A percentile compares a stretch with the other conserved stretches of the same genome.
These are phyloP conservation scores for Crotalus horridus DNA, from an alignment of 2,113 vertebrate genomes.

Conservation along the genomic window DNA sequence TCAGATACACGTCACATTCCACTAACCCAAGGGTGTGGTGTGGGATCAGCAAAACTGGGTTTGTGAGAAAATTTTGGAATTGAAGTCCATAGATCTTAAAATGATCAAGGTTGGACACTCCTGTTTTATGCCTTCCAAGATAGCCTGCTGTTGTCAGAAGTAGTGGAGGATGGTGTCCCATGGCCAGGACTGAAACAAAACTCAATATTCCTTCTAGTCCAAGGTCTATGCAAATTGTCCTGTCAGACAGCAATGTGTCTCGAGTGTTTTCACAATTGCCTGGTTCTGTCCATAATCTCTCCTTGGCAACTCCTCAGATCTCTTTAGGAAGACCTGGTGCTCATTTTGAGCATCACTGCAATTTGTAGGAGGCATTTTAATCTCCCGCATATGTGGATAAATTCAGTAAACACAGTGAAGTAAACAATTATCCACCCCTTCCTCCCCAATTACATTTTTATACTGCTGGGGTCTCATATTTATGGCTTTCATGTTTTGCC, in stretches of 20 bases:
- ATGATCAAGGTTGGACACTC: not conserved
- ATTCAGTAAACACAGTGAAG: slow-evolving; percentile 30
- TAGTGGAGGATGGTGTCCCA: not conserved
- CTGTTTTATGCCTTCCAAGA: not conserved
- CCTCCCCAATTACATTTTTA: slow-evolving; percentile 21
- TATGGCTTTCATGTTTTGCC: slow-evolving; percentile 43
- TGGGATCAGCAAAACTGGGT: not conserved
- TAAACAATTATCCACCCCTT: slow-evolving; percentile 5
- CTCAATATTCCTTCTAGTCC: not conserved
- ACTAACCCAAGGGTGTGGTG: not conserved
- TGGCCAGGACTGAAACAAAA: not conserved
- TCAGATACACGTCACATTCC: not conserved
- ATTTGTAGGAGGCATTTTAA: slow-evolving; percentile 50
- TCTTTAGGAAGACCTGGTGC: not conserved
- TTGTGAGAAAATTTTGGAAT: not conserved
- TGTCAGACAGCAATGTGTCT: no score
- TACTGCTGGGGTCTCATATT: slow-evolving; percentile 24
- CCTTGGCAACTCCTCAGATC: not conserved
- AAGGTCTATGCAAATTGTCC: not conserved
- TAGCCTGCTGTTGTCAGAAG: not conserved
- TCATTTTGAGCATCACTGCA: slow-evolving; percentile 28
- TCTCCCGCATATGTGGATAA: slow-evolving; percentile 42
- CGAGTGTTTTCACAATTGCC: not conserved
- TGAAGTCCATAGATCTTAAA: not conserved
- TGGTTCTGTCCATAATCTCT: not conserved